Conservation (phyloP, 2,797 vertebrate species). For the Cossypha polioptera region DNA sequence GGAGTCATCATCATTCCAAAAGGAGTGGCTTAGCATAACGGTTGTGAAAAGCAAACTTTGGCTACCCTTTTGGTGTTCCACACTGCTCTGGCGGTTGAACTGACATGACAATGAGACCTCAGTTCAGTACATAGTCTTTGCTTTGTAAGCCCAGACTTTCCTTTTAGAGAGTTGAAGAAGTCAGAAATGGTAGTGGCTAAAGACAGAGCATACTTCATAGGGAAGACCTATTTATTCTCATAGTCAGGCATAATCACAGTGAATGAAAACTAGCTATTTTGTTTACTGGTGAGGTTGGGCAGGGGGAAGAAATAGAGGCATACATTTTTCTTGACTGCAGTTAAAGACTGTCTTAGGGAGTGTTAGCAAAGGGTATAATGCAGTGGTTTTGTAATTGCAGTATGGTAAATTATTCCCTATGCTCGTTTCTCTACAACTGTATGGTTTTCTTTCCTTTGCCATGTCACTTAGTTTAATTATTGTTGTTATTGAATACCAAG, state of each 20-base stretch:
- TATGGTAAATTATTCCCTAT: background rate
- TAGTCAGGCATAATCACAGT: background rate
- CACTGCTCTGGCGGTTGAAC: background rate
- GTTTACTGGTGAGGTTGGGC: background rate
- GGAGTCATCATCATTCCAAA: background rate
- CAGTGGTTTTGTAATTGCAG: background rate
- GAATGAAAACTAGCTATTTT: background rate
- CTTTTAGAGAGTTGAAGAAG: background rate
- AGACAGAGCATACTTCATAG: background rate
- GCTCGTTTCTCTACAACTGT: background rate
- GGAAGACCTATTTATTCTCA: background rate
- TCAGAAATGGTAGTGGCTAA: background rate
- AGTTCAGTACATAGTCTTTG: background rate
- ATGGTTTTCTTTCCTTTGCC: background rate
- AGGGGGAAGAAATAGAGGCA: background rate
- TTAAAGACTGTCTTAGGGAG: background rate
- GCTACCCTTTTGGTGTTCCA: background rate
- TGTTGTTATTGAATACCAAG: background rate
- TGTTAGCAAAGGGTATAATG: background rate
- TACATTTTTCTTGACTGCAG: background rate
- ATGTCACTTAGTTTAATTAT: background rate
- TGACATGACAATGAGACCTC: background rate
- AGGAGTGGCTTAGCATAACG: fast-evolving
- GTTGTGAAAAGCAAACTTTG: background rate
- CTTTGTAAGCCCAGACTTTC: background rate